phyloP scores from a whole-genome alignment of 2,888 invertebrate species.

The Zele albiditarsus region DNA sequence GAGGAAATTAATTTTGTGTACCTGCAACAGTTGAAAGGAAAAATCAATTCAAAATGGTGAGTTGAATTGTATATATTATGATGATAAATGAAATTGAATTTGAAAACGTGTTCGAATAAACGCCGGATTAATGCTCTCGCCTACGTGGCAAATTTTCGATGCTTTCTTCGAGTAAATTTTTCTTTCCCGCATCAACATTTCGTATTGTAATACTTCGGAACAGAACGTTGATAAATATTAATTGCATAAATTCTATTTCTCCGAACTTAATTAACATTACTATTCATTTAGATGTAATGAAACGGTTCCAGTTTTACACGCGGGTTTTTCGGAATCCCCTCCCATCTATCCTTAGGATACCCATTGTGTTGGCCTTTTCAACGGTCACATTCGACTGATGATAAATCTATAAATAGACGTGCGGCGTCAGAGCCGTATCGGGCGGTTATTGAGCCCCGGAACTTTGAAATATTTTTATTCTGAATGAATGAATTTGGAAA shows the following conservation, averaged over 20 bases:
- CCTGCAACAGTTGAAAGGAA: conserved; percentile 10
- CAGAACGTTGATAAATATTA: neutral
- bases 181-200: neutral
- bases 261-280: neutral
- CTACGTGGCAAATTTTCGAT: conserved; percentile 25
- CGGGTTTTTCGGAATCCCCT: neutral
- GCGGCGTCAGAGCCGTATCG: neutral
- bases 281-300: neutral
- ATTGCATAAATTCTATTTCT: neutral
- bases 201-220: neutral
- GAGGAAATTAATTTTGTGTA: conserved; percentile 14
- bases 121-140: neutral
- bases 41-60: conserved; percentile 28
- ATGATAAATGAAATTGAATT: neutral
- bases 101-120: neutral
- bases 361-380: neutral
- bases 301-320: neutral
- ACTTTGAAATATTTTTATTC: neutral
- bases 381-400: neutral
- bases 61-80: conserved; percentile 1
- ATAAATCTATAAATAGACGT: neutral
- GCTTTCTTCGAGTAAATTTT: neutral
- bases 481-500: neutral
- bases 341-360: neutral
- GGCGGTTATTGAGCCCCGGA: neutral